Conservation (phyloP, 2,797 vertebrate genomes). For the Oreochromis mossambicus region DNA sequence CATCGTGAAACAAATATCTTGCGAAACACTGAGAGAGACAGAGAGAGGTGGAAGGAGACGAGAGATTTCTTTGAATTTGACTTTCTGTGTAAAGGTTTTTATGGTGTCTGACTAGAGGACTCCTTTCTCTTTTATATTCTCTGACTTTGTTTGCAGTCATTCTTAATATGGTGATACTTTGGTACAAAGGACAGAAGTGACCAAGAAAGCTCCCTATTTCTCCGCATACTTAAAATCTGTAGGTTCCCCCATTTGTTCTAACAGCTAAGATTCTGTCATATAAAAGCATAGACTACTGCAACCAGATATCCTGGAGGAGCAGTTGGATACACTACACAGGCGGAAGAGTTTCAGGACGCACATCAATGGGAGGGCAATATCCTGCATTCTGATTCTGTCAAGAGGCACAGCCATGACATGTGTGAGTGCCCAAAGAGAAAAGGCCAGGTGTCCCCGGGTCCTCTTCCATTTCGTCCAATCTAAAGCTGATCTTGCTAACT, state of each 20-base stretch:
- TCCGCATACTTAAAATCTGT: neutral
- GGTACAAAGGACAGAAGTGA: neutral
- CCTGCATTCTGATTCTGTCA: constrained; percentile 62
- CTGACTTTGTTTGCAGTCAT: constrained; percentile 2
- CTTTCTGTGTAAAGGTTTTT: constrained; percentile 39
- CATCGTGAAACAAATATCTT: constrained; percentile 47
- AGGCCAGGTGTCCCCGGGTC: constrained; percentile 58
- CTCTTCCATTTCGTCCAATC: constrained; percentile 3
- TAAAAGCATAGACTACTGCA: neutral
- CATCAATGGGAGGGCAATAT: constrained; percentile 70
- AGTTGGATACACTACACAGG: constrained; percentile 30
- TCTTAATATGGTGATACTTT: constrained; percentile 31
- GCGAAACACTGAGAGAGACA: constrained; percentile 8
- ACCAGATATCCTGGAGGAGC: constrained; percentile 3
- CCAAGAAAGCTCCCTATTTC: neutral
- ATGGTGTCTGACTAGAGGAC: constrained; percentile 26
- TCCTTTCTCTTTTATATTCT: neutral
- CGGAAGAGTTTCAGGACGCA: constrained; percentile 40
- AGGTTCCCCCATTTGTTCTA: neutral
- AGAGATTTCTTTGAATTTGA: constrained; percentile 45
- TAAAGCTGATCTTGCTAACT: constrained; percentile 50
- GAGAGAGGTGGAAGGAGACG: constrained; percentile 16
- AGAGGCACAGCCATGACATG: constrained; percentile 53
- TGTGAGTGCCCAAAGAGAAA: constrained; percentile 70
- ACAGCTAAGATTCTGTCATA: neutral